These are phyloP conservation scores for Andricus curvator DNA, from an alignment of 2,888 invertebrate genomes.

Conservation along the genomic window DNA sequence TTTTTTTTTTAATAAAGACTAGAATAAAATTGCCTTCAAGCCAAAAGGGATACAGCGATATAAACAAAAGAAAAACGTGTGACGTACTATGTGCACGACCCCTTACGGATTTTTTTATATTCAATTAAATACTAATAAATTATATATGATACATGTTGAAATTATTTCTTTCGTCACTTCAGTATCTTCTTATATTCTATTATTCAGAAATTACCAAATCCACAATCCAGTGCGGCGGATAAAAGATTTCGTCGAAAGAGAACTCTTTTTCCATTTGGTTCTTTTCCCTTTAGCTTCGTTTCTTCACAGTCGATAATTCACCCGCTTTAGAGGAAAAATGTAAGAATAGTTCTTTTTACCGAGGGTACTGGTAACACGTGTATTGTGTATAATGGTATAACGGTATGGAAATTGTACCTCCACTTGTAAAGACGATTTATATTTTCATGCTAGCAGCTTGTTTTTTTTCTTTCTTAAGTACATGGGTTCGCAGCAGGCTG, in stretches of 20 bases:
- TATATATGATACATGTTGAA: background rate
- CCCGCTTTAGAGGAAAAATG: conserved; percentile 9
- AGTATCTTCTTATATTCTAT: no score
- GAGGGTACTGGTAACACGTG: background rate
- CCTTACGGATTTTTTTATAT: no score
- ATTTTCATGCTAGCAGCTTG: conserved; percentile 23
- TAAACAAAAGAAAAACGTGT: no score
- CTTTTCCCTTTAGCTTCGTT: background rate
- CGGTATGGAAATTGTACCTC: conserved; percentile 34
- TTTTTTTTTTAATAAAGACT: no score
- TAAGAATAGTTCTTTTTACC: conserved; percentile 18
- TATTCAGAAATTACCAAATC: background rate
- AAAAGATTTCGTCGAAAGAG: background rate
- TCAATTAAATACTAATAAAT: no score
- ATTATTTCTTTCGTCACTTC: background rate
- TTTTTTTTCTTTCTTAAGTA: conserved; percentile 5
- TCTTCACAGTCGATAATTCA: background rate
- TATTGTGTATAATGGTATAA: background rate
- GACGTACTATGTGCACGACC: no score
- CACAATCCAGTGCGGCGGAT: background rate
- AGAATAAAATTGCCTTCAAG: no score
- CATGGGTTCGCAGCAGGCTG: background rate
- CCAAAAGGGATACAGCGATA: no score
- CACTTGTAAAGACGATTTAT: conserved; percentile 34
- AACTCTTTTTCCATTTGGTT: background rate